Percentiles rank a stretch among this genome's conserved stretches.
These are phyloP conservation scores for Tupiocoris notatus DNA, from an alignment of 2,888 invertebrate genomes.

Conservation along the genomic window DNA sequence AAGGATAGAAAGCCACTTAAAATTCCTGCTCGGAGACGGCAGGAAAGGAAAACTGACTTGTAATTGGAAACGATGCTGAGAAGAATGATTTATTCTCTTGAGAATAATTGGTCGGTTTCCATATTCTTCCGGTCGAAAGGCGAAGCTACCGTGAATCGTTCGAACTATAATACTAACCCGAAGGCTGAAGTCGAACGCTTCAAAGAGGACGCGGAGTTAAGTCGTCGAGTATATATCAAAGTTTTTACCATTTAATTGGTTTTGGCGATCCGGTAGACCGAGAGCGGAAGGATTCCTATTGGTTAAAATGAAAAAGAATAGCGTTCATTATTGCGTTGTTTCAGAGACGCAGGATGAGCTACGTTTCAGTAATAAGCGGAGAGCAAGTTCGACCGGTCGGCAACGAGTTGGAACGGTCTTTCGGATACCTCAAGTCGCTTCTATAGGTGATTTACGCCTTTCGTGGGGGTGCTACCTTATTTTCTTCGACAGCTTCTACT, in stretches of 20 bases:
- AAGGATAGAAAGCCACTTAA: neutral
- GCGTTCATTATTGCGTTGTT: too few species aligned
- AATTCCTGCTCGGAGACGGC: neutral
- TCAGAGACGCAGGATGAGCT: neutral
- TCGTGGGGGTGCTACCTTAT: neutral
- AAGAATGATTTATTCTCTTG: constrained; percentile 24
- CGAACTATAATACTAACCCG: constrained; percentile 24
- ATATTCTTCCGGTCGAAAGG: constrained; percentile 24
- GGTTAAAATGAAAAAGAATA: too few species aligned
- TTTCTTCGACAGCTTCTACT: neutral
- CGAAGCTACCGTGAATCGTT: constrained; percentile 33
- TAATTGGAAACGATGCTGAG: neutral
- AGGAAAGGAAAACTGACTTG: neutral
- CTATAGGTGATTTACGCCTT: neutral
- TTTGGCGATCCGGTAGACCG: too few species aligned
- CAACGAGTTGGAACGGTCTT: too few species aligned
- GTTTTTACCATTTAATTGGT: constrained; percentile 39
- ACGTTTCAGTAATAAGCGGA: too few species aligned
- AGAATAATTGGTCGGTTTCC: constrained; percentile 29
- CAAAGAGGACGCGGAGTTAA: neutral
- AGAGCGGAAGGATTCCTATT: too few species aligned
- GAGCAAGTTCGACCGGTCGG: neutral
- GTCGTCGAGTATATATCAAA: constrained; percentile 16
- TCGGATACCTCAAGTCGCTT: neutral
- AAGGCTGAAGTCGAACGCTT: neutral